These are phyloP conservation scores for Sciurus vulgaris DNA, from an alignment of 2,797 vertebrate species.

Conservation along the genomic window DNA sequence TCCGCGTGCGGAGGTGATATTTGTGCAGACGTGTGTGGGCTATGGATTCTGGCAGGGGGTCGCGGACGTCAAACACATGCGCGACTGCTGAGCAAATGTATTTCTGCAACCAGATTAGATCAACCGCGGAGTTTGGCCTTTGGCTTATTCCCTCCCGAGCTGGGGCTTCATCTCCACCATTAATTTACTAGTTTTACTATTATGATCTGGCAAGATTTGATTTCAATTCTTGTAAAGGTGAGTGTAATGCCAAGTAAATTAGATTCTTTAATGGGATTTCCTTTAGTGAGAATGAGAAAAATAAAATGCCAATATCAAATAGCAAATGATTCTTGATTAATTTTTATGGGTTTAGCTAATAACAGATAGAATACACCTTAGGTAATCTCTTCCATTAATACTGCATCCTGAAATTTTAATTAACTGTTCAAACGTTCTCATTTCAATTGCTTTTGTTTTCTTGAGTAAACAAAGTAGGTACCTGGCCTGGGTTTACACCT, in stretches of 20 bases:
- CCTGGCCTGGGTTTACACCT: neutral
- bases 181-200: neutral
- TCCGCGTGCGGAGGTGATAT: rapidly evolving
- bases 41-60: no score
- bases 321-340: slow-evolving; percentile 87
- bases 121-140: neutral
- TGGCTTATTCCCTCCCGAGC: neutral
- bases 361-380: slow-evolving; percentile 81
- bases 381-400: slow-evolving; percentile 85
- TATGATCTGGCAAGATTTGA: slow-evolving; percentile 8
- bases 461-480: slow-evolving; percentile 11
- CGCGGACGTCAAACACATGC: rapidly evolving
- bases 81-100: neutral
- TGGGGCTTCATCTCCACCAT: neutral
- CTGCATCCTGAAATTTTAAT: slow-evolving; percentile 85
- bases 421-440: slow-evolving; percentile 78
- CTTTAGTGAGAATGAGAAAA: slow-evolving; percentile 82
- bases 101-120: neutral
- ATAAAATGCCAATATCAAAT: slow-evolving; percentile 84
- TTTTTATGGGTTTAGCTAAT: slow-evolving; percentile 84
- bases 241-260: slow-evolving; percentile 77
- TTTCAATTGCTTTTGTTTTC: slow-evolving; percentile 76
- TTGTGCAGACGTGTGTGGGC: rapidly evolving
- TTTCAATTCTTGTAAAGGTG: slow-evolving; percentile 69
- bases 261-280: slow-evolving; percentile 83